Evolutionary conservation across 2,888 invertebrate genomes (phyloP).

Genomic region (Drosophila maculinotata): DNA sequence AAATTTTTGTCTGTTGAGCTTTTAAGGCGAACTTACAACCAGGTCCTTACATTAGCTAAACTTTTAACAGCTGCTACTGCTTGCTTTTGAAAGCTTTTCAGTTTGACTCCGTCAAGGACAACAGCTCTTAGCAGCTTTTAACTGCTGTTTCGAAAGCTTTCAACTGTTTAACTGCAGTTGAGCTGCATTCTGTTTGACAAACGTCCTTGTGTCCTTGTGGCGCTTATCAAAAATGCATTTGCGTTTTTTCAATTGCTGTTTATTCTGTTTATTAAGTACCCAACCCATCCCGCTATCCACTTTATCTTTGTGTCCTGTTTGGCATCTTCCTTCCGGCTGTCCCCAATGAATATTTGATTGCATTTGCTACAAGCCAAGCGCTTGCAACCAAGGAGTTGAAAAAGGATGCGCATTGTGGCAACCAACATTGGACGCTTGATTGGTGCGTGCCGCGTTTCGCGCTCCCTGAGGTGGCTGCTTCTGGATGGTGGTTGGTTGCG

Average conservation of each 20-base stretch:
- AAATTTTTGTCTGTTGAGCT: too few relatives aligned
- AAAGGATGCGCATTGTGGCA: conserved; percentile 1
- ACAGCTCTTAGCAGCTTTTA: neutral
- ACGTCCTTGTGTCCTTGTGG: neutral
- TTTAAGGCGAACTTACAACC: too few relatives aligned
- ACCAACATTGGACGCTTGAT: conserved; percentile 28
- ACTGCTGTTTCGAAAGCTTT: neutral
- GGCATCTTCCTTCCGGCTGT: conserved; percentile 14
- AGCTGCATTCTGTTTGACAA: neutral
- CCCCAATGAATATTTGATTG: conserved; percentile 39
- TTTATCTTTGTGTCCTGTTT: neutral
- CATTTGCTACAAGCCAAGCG: conserved; percentile 39
- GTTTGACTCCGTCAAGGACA: neutral
- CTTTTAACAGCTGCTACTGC: neutral
- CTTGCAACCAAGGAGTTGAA: conserved; percentile 20
- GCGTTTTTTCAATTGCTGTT: conserved; percentile 19
- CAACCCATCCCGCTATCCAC: too few relatives aligned
- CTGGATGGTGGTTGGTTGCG: neutral
- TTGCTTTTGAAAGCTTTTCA: too few relatives aligned
- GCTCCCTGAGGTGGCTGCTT: neutral
- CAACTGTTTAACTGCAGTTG: neutral
- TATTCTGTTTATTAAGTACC: conserved; percentile 14
- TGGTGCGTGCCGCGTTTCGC: conserved; percentile 26
- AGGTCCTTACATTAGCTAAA: too few relatives aligned
- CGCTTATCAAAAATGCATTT: conserved; percentile 41